Evolutionary conservation across 2,797 vertebrate genomes (phyloP).

Genomic region (Synanceia verrucosa): DNA sequence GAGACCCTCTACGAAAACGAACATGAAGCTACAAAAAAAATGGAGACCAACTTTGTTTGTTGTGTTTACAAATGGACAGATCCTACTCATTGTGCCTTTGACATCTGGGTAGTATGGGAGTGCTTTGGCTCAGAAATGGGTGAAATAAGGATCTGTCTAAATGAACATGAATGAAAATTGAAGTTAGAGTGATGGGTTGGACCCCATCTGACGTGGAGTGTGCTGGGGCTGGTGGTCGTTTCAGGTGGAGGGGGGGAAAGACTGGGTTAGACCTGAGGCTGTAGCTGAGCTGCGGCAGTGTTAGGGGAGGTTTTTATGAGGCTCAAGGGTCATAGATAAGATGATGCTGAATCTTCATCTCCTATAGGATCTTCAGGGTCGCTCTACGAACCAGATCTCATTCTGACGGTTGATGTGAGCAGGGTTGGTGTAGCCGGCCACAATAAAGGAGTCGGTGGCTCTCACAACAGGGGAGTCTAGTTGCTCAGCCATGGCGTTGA

Average conservation of each 20-base stretch:
- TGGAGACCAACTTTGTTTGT: neutral
- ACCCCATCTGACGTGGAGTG: conserved; percentile 26
- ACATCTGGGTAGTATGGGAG: conserved; percentile 32
- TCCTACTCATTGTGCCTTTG: conserved; percentile 4
- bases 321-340: conserved; percentile 24
- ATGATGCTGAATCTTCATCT: neutral
- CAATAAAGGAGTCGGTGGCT: conserved; percentile 85
- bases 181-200: conserved; percentile 18
- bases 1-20: neutral
- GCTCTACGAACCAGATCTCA: conserved; percentile 91
- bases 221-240: conserved; percentile 47
- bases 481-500: conserved; percentile 80
- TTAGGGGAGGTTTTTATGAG: conserved; percentile 50
- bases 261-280: conserved; percentile 56
- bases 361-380: conserved; percentile 77
- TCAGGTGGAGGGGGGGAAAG: conserved; percentile 29
- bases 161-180: conserved; percentile 13
- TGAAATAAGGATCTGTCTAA: conserved; percentile 13
- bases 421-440: conserved; percentile 91
- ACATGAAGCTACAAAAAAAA: too few species aligned
- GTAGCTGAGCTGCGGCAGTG: conserved; percentile 55
- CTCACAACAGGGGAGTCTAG: conserved; percentile 80
- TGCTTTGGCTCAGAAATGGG: conserved; percentile 10
- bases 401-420: conserved; percentile 86
- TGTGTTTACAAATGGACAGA: neutral